phyloP scores from a whole-genome alignment of 2,797 vertebrate genomes.

The Simalia tracyae region DNA sequence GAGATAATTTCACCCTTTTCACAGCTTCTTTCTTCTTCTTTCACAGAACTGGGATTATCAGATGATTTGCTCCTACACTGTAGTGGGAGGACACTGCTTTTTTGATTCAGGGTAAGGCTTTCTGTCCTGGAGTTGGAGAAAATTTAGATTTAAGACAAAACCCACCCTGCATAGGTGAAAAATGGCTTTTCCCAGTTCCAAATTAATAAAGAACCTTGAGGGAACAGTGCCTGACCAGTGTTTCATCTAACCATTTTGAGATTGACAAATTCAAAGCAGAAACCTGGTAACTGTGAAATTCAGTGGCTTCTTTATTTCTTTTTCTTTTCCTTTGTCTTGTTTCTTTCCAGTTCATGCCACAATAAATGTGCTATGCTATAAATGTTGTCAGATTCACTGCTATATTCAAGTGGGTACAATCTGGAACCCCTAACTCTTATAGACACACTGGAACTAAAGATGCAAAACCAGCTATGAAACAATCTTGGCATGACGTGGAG shows the following conservation, averaged over 20 bases:
- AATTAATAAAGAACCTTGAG: background rate
- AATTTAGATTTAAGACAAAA: background rate
- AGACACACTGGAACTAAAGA: background rate
- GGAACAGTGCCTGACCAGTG: background rate
- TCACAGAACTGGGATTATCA: background rate
- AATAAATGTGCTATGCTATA: background rate
- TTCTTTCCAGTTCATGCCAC: background rate
- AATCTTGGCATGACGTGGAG: background rate
- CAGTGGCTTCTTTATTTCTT: background rate
- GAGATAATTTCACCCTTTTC: background rate
- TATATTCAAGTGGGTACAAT: background rate
- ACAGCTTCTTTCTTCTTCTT: background rate
- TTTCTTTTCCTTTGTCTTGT: background rate
- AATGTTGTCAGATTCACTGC: background rate
- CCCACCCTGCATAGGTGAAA: background rate
- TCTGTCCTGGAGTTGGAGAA: background rate
- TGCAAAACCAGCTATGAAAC: background rate
- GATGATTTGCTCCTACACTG: background rate
- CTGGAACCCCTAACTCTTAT: background rate
- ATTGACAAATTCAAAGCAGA: background rate
- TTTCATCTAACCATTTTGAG: background rate
- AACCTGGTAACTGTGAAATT: background rate
- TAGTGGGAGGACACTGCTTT: background rate
- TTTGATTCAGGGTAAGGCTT: background rate
- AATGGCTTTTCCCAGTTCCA: background rate